Evolutionary conservation across 1,140 invertebrate species (phyloP), one percentile per base, ranked within the genome.

Genomic region (Euura saliciscinereae): DNA sequence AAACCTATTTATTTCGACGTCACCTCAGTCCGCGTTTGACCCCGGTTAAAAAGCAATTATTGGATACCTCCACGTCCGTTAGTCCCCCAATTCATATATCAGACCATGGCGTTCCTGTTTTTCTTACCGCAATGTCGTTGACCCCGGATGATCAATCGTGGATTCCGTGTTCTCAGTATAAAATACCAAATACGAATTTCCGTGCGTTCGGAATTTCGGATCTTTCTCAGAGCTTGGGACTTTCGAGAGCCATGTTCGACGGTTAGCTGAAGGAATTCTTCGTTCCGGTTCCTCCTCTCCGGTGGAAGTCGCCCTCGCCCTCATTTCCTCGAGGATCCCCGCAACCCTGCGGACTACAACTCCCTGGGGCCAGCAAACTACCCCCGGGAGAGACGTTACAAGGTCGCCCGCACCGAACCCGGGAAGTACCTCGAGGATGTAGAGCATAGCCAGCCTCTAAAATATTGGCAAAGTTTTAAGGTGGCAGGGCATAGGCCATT

Each of bases 381-480:
- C 76, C 72, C 79, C 70, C 79, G 44, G 59, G 76, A 76, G 75
- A 77, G 78, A 77, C 82, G 78, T 82, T 80, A 77, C 75, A 77
- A 78, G 78, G 71, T 76, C 77, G 74, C 75, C 68, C 65, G 70
- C 65, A 71, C 75, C 77, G 74, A 74, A 68, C 66, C 68, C 65
- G 74, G 75, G 75, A 73, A 76, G 75, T 76, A 75, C 65, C 77
- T 70, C 65, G 74, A 51, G 45, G 76, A 67, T 67, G 13, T 44
- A 67, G 66, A 42, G 66, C 66, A 67, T 44, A 59, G 66, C 75
- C 77, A 75, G 68, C 74, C 78, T 74, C 75, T 85, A 77, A 86
- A 85, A 84, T 86, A 86, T 86, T 74, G 83, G 74, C 78, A 46
- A 86, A 86, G 81, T 86, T 86, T 84, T 77, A 79, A 79, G 79